These are phyloP conservation scores for Sebastolobus alascanus DNA, from an alignment of 2,797 vertebrate genomes.

Conservation along the genomic window DNA sequence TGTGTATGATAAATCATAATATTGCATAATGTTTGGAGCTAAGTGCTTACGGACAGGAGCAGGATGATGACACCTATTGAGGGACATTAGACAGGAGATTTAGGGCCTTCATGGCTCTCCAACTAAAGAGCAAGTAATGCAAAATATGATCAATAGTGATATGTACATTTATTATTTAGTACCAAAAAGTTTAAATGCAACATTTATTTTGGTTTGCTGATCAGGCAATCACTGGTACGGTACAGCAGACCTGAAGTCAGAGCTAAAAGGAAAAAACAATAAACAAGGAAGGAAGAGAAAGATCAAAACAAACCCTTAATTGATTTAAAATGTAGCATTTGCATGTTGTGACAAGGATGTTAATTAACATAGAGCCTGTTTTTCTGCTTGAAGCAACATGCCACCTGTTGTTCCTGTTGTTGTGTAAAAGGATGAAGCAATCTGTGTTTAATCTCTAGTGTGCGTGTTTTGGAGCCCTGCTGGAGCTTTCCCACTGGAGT, in stretches of 20 bases:
- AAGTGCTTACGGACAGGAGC: neutral
- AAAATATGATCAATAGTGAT: neutral
- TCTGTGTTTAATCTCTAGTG: conserved; percentile 40
- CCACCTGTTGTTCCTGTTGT: conserved; percentile 68
- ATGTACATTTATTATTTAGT: neutral
- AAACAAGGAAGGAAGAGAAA: neutral
- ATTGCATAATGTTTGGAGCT: neutral
- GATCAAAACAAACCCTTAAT: conserved; percentile 60
- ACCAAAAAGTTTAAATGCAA: neutral
- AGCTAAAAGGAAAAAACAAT: neutral
- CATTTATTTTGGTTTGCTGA: neutral
- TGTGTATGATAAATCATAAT: neutral
- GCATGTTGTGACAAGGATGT: conserved; percentile 64
- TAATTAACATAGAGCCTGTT: conserved; percentile 36
- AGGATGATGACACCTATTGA: neutral
- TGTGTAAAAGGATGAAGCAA: conserved; percentile 53
- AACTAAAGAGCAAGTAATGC: neutral
- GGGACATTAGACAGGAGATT: neutral
- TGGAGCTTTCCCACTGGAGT: conserved; percentile 43
- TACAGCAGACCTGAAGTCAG: neutral
- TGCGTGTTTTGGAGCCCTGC: neutral
- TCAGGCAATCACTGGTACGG: neutral
- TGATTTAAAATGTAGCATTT: conserved; percentile 32
- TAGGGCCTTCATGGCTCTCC: neutral
- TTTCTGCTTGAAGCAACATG: conserved; percentile 51